Evolutionary conservation across 1,140 invertebrate species (phyloP), one percentile per base, ranked within the genome.

Genomic region (Drosophila quadrilineata): DNA sequence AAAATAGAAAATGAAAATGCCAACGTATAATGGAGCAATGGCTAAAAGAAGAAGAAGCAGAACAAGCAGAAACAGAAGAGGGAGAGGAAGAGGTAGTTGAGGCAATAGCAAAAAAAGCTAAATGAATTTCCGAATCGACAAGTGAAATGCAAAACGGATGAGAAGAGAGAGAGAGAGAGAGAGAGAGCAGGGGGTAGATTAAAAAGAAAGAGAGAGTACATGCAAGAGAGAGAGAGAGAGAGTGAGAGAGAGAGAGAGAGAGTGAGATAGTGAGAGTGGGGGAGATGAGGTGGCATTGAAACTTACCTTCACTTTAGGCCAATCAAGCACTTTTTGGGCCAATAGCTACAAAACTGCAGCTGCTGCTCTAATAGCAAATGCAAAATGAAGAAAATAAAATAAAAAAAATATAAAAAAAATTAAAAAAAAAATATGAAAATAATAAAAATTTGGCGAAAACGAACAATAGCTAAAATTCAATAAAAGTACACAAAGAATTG

Each of bases 51-150:
- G 57, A 68, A 60, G 36, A 64, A 38, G 45, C 45, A 58, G 41
- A 9, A 40, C 10, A 56, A 14, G 48, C 24, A 49, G 40, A 31
- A 43, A 54, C 10, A 43, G 31, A 10, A 9, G 22, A 8, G 41
- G 17, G n/a, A 0, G 21, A 14, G 10, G 6, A 4, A 12, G 21
- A 1, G 24, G n/a, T 14, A 16, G 14, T 35, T 5, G 12, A 29
- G 19, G 36, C 43, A 67, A 40, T 41, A 63, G 52, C 66, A 82
- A 79, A 63, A 62, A 70, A 62, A 65, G 77, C 65, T 84, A 82
- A 82, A 82, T 82, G 73, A 82, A 84, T 65, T 76, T 82, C 69
- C 75, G 75, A 82, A 82, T 76, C n/a, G 77, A 16, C 63, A 68
- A 76, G 68, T 68, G 56, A 82, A 82, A 75, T 80, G 75, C 76